These are phyloP conservation scores for Coregonus ussuriensis DNA, from an alignment of 2,797 vertebrate species.

Conservation along the genomic window DNA sequence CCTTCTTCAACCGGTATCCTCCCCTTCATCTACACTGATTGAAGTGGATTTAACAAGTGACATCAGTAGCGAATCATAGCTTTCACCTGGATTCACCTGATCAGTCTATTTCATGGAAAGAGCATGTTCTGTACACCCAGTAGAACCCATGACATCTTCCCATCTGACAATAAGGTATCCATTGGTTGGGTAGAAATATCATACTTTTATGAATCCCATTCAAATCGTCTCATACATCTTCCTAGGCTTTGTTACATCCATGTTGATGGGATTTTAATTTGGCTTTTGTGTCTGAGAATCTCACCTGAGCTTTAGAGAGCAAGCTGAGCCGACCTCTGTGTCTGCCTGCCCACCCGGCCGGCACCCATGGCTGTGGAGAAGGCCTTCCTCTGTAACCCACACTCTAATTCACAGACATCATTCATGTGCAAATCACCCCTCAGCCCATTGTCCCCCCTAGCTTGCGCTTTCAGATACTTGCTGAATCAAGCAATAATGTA, in stretches of 20 bases:
- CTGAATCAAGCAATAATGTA: conserved; percentile 75
- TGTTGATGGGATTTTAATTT: conserved; percentile 63
- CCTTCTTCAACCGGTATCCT: too few species aligned
- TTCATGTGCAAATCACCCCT: conserved; percentile 80
- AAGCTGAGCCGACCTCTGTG: conserved; percentile 64
- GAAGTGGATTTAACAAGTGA: too few species aligned
- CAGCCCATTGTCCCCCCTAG: conserved; percentile 59
- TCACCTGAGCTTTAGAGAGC: conserved; percentile 78
- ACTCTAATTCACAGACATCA: conserved; percentile 74
- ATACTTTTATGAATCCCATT: conserved; percentile 7
- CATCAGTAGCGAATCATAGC: too few species aligned
- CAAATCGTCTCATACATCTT: conserved; percentile 34
- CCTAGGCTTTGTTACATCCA: conserved; percentile 51
- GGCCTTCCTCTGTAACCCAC: conserved; percentile 75
- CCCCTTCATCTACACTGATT: too few species aligned
- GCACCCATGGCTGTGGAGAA: conserved; percentile 53
- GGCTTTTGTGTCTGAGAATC: conserved; percentile 74
- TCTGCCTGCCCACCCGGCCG: conserved; percentile 44
- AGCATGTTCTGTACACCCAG: too few species aligned
- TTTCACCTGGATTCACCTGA: too few species aligned
- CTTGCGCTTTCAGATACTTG: conserved; percentile 71
- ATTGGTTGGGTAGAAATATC: conserved; percentile 23
- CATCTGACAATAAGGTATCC: conserved; percentile 15
- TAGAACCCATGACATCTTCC: neutral
- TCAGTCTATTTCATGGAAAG: too few species aligned